phyloP scores from a whole-genome alignment of 2,113 vertebrate genomes.

The Tragulus kanchil region DNA sequence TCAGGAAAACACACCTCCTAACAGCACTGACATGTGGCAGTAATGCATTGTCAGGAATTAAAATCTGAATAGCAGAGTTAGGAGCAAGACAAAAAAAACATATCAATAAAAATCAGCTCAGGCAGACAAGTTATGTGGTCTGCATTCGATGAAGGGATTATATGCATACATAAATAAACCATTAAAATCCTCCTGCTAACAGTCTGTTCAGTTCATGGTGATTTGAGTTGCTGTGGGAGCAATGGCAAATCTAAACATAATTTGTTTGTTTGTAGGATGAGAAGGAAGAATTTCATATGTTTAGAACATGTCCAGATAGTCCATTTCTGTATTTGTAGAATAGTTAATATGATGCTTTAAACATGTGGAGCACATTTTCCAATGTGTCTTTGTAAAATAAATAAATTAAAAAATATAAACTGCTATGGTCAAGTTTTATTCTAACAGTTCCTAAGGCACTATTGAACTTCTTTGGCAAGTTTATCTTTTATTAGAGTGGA shows the following conservation, averaged over 20 bases:
- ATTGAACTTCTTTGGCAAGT: background rate
- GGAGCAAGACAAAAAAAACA: conserved; percentile 15
- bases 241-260: conserved; percentile 66
- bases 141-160: conserved; percentile 54
- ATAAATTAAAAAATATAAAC: background rate
- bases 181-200: conserved; percentile 63
- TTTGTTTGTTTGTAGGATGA: conserved; percentile 53
- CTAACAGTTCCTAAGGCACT: background rate
- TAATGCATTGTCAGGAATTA: conserved; percentile 49
- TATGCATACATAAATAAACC: conserved; percentile 75
- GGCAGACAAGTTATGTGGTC: conserved; percentile 53
- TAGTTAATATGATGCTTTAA: conserved; percentile 32
- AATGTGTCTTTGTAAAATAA: conserved; percentile 1
- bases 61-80: conserved; percentile 61
- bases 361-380: background rate
- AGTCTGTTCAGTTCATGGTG: conserved; percentile 56
- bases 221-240: background rate
- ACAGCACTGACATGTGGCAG: conserved; percentile 50
- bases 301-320: conserved; percentile 14
- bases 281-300: conserved; percentile 50
- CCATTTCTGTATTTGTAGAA: conserved; percentile 14
- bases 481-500: background rate
- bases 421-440: background rate
- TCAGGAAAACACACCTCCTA: conserved; percentile 54
- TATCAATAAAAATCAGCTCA: conserved; percentile 73